Base-by-base conservation (phyloP, 1,140 invertebrate genomes). In the Eupeodes corollae region DNA sequence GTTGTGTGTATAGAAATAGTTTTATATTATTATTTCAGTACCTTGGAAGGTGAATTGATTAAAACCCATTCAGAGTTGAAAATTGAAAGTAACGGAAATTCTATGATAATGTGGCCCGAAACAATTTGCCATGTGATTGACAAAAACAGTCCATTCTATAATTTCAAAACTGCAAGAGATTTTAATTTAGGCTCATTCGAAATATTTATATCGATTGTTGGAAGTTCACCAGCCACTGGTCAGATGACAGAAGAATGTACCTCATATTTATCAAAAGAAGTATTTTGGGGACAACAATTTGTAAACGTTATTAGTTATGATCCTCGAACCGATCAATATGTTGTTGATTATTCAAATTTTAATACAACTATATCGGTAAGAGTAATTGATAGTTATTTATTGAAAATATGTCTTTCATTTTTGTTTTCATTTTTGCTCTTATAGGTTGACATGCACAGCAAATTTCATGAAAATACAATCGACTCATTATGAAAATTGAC, bases 301-400 rank as follows among this genome's bases (percentile, higher is more conserved):
- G 77, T 78, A 50, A 79, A 80, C 37, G 77, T 77, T 3, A 61
- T 77, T 12, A 78, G 79, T 39, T 98, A 95, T 67, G 88, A 89
- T 55, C 87, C 88, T 57, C 83, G 88, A 40, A 80, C 87, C 37
- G 84, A 92, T 46, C 83, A 85, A 31, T 98, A 96, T 69, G 78
- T 89, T 54, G 89, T 98, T 14, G 91, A 98, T 68, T 97, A 95
- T 63, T 86, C 84, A 21, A 79, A 89, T 54, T 98, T 98, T 68
- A 89, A 98, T 65, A 84, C 83, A 51, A 95, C 91, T 10, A 63
- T 65, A 35, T 63, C 65, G 42, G 65, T 62, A 39, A 44, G 42
- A 44, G 26, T 40, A 14, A 16, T 5, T 26, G 21, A 40, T 19
- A 5, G 5, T 12, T 19, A 40, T 16, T 19, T 19, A 40, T 19